Base-by-base conservation (phyloP, 2,888 invertebrate genomes). In the Athalia circularis region DNA sequence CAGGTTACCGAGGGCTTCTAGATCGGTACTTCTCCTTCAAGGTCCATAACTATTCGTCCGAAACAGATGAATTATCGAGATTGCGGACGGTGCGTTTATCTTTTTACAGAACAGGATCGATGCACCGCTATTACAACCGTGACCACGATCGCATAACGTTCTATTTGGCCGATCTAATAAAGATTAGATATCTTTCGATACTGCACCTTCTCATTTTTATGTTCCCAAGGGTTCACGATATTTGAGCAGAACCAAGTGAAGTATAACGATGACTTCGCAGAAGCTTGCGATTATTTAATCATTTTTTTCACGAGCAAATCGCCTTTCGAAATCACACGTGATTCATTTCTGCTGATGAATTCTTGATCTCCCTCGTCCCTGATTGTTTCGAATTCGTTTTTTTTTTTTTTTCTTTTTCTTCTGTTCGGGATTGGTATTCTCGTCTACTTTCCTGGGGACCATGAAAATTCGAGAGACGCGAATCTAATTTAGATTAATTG, bases 1-100 rank as follows among this genome's bases (percentile, higher is more conserved):
- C 57, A 59, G 75, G 75, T 75, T 75, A 75, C 75, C 75, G 62
- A 75, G 75, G 75, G 75, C 75, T 75, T 62, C 75, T 75, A 64
- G 62, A n/a, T 59, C 72, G 61, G 59, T 59, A 72, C 47, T 75
- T 29, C 29, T 29, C 2, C 29, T 29, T 62, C 50, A 62, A 75
- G 62, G 75, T 75, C 50, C 43, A 75, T 61, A 75, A 75, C 75
- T 75, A 75, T 64, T 64, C 75, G 62, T 75, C 50, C 75, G 75
- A 75, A 75, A 75, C 62, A 75, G 75, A 75, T 75, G 75, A 75
- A 50, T 75, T 75, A 64, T 62, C 75, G 54, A 62, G 75, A 75
- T 75, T 75, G 75, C 75, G 29, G 62, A 50, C 62, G 59, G 15
- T 72, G 8, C 57, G 72, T 59, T 59, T 59, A 72, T 72, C 59